phyloP scores from a whole-genome alignment of 2,888 invertebrate genomes.

The Nowickia ferox region DNA sequence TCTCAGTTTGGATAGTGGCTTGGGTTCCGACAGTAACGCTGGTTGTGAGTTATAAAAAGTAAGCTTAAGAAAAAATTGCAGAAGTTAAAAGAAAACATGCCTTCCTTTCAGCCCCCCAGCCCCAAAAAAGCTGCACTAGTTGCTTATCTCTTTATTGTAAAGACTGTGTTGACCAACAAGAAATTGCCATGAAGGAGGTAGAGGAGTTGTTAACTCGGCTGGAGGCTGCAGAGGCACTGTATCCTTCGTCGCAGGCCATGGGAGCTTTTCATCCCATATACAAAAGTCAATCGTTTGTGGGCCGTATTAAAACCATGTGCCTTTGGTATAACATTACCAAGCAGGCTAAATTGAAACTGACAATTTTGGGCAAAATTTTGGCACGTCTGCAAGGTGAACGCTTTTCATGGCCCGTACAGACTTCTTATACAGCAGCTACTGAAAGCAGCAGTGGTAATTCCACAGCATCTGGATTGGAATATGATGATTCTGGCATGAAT shows the following conservation, averaged over 20 bases:
- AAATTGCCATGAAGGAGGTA: slow-evolving; percentile 89
- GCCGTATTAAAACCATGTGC: slow-evolving; percentile 88
- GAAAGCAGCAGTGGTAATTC: slow-evolving; percentile 78
- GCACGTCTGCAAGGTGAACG: slow-evolving; percentile 82
- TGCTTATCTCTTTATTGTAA: slow-evolving; percentile 90
- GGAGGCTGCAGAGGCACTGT: slow-evolving; percentile 91
- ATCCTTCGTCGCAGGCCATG: slow-evolving; percentile 92
- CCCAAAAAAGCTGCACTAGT: slow-evolving; percentile 84
- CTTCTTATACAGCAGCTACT: slow-evolving; percentile 78
- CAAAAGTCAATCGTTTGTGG: slow-evolving; percentile 82
- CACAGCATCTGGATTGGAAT: slow-evolving; percentile 81
- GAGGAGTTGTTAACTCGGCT: slow-evolving; percentile 88
- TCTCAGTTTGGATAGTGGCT: slow-evolving; percentile 81
- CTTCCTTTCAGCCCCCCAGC: slow-evolving; percentile 74
- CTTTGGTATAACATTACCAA: slow-evolving; percentile 95
- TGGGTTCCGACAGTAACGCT: slow-evolving; percentile 79
- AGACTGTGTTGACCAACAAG: slow-evolving; percentile 88
- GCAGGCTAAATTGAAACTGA: slow-evolving; percentile 91
- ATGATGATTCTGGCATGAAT: slow-evolving; percentile 81
- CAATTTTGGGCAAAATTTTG: slow-evolving; percentile 88
- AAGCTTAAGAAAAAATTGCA: neutral
- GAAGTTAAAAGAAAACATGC: neutral
- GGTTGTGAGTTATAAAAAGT: slow-evolving; percentile 77
- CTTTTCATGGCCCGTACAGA: slow-evolving; percentile 82
- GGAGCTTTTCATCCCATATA: slow-evolving; percentile 88